phyloP scores from a whole-genome alignment of 2,888 invertebrate species.

The Cheilosia urbana region DNA sequence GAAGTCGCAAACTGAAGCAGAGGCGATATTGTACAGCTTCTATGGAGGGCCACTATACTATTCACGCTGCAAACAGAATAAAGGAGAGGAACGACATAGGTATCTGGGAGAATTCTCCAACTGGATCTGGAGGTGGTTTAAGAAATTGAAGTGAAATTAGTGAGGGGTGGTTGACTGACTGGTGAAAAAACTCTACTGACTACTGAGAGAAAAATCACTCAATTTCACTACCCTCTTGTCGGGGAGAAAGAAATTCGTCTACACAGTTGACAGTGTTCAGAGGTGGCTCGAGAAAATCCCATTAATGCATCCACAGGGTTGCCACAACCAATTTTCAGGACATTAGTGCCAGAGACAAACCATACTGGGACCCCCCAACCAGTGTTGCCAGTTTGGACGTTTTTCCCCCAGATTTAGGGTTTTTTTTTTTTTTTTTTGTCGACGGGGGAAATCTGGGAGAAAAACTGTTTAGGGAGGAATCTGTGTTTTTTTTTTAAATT shows the following conservation, averaged over 20 bases:
- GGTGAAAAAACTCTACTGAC: neutral
- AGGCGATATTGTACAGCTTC: conserved; percentile 41
- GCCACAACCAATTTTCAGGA: too few relatives aligned
- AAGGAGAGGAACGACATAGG: conserved; percentile 8
- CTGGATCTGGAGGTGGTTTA: neutral
- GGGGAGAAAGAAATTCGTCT: neutral
- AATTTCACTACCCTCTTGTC: conserved; percentile 24
- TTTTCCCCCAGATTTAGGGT: too few relatives aligned
- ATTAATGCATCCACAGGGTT: too few relatives aligned
- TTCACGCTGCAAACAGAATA: conserved; percentile 32
- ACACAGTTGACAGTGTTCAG: too few relatives aligned
- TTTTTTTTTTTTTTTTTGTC: too few relatives aligned
- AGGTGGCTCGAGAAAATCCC: too few relatives aligned
- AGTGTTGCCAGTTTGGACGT: too few relatives aligned
- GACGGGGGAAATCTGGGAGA: too few relatives aligned
- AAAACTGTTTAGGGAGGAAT: too few relatives aligned
- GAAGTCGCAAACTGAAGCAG: conserved; percentile 20
- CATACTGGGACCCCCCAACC: too few relatives aligned
- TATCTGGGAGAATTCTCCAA: conserved; percentile 9
- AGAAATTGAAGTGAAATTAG: neutral
- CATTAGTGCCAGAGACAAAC: too few relatives aligned
- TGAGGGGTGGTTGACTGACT: neutral
- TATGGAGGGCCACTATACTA: conserved; percentile 15
- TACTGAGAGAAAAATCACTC: conserved; percentile 35
- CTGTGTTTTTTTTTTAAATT: too few relatives aligned